Base-by-base conservation (phyloP, 2,888 invertebrate genomes). In the Ernsta delagoae region DNA sequence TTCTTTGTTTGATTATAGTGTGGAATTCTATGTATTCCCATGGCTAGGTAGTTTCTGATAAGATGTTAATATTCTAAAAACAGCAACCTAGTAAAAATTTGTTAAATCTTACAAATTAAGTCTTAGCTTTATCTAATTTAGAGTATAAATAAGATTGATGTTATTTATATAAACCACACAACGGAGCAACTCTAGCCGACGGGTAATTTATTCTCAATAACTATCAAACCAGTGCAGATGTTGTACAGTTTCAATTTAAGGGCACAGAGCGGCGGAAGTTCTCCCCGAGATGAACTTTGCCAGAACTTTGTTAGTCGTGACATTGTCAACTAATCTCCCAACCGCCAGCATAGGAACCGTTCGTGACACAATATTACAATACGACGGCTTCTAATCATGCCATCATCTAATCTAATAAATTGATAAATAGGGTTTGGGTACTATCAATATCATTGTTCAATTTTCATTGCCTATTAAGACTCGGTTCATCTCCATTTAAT, bases 231-330 rank as follows among this genome's bases (percentile, higher is more conserved):
- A 71, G 81, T 87, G 88, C 90, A 92, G 90, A 88, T 90, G 92
- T 87, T 86, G 86, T 87, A 85, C 86, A 87, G 88, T 92, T 92
- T 91, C 92, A 91, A 92, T 92, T 90, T 90, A 89, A 92, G 89
- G 88, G 86, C 85, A 82, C 83, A 80, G 82, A 81, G 82, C 80
- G 79, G 75, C 81, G 77, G 81, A 90, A 91, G 85, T 90, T 89
- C 78, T 74, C 72, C 69, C 75, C 76, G 76, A 82, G 88, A 86
- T 88, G 87, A 92, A 91, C 88, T 92, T 90, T 81, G 81, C 77
- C 9, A 76, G 77, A 81, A 91, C 85, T 92, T 89, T 83, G 83
- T 83, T 85, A 83, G 79, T 84, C 78, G 84, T 88, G 89, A 90
- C 91, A 90, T 88, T 91, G 91, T 91, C 59, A 59, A 59, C 59